These are phyloP conservation scores for Sebastes reedi DNA, from an alignment of 2,797 vertebrate genomes.

Conservation along the genomic window DNA sequence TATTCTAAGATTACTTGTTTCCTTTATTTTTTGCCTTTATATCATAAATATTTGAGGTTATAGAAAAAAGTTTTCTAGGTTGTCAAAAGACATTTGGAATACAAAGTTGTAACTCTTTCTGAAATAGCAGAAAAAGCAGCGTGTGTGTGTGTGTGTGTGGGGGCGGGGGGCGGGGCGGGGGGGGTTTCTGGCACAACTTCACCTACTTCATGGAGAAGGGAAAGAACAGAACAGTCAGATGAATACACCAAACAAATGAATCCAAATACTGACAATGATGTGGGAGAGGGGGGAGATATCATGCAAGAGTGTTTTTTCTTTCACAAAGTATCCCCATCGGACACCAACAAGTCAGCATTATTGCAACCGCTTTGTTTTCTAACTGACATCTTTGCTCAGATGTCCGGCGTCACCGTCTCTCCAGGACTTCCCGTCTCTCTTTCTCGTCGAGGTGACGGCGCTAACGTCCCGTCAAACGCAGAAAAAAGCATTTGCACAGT, in stretches of 20 bases:
- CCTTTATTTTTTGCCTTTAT: no score
- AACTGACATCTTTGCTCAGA: neutral
- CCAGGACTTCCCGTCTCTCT: neutral
- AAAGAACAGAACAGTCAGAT: neutral
- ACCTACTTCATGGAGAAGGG: neutral
- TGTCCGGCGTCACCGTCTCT: neutral
- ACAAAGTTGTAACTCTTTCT: no score
- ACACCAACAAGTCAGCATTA: neutral
- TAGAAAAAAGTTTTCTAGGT: no score
- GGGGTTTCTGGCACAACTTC: neutral
- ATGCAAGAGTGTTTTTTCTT: neutral
- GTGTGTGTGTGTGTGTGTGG: no score
- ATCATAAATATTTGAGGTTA: no score
- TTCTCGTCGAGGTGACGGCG: neutral
- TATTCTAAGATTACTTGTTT: no score
- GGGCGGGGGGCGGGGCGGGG: no score
- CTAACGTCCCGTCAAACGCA: slow-evolving; percentile 5
- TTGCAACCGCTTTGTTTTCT: neutral
- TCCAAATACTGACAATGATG: neutral
- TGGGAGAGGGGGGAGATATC: neutral
- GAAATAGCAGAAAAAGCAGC: no score
- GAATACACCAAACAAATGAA: neutral
- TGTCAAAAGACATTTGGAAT: no score
- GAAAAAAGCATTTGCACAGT: slow-evolving; percentile 69
- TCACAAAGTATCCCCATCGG: neutral